phyloP scores from a whole-genome alignment of 2,113 vertebrate species.

The Microtus oregoni region DNA sequence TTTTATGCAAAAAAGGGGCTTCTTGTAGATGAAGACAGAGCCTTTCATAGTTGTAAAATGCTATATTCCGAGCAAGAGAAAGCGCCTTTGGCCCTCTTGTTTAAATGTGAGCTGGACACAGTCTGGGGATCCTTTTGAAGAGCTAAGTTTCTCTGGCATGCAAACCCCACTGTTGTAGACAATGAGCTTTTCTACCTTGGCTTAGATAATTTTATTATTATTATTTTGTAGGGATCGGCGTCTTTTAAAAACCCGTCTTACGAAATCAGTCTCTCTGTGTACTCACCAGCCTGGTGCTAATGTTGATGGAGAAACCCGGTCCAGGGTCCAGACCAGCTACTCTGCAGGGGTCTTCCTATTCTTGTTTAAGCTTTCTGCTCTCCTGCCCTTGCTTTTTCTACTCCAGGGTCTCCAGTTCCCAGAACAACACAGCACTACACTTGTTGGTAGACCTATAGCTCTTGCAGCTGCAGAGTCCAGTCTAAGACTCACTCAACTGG shows the following conservation, averaged over 20 bases:
- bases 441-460: not conserved
- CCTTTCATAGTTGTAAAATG: constrained; percentile 74
- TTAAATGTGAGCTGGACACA: constrained; percentile 79
- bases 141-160: constrained; percentile 76
- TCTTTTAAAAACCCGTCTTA: constrained; percentile 75
- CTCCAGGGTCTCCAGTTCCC: not conserved
- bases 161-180: constrained; percentile 78
- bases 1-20: constrained; percentile 68
- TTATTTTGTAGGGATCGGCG: constrained; percentile 79
- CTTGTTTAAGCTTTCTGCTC: constrained; percentile 7
- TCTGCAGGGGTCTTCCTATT: constrained; percentile 54
- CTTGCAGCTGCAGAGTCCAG: not conserved
- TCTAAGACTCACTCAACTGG: not conserved
- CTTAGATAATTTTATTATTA: constrained; percentile 52
- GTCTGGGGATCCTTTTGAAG: constrained; percentile 81
- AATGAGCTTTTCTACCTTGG: constrained; percentile 76
- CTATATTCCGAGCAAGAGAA: constrained; percentile 74
- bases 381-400: not conserved
- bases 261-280: constrained; percentile 82
- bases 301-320: constrained; percentile 80
- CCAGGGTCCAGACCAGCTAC: constrained; percentile 45
- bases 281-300: constrained; percentile 79
- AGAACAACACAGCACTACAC: not conserved
- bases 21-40: constrained; percentile 63
- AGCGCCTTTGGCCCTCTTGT: constrained; percentile 77